Base-by-base conservation (phyloP, 1,140 invertebrate genomes). In the Tetraneura akinire region DNA sequence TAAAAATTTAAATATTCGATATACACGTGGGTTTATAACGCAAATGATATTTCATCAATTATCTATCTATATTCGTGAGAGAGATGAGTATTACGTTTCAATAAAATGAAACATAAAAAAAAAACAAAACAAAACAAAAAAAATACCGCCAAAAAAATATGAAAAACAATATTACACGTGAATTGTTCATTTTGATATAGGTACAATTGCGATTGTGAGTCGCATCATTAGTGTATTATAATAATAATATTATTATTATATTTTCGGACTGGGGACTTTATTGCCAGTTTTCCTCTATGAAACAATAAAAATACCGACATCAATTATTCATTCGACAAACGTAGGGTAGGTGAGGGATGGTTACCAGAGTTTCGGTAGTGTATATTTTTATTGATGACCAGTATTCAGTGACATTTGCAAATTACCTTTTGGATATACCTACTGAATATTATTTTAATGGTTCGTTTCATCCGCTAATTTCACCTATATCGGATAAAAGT, bases 371-470 rank as follows among this genome's bases (percentile, higher is more conserved):
- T 14, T 55, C 47, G n/a, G 18, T 13, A 1, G 11, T 53, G 51
- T 71, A 71, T 49, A 71, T 73, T 53, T 23, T 10, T 49, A 53
- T 55, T 53, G 26, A 73, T 16, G 47, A 23, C 18, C 26, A 29
- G 10, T 55, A 23, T 26, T n/a, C 26, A 29, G 10, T 55, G 49
- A 32, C 49, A 73, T 73, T 73, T 73, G 47, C 49, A 53, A 73
- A 73, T 73, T 73, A 26, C 18, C 4, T 32, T 16, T 32, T 26
- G 49, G 53, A 13, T 73, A 73, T 32, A 32, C n/a, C 47, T 13
- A 73, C 49, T 32, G 49, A 73, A 51, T 53, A 53, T 53, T 55
- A 37, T 73, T 73, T 73, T 53, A 73, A 73, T 32, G 49, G 49
- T 55, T 21, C 29, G 29, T 73, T 53, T 21, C 29, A 26, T 73